These are phyloP conservation scores for Coreoperca whiteheadi DNA, from an alignment of 2,113 vertebrate genomes.

Conservation along the genomic window DNA sequence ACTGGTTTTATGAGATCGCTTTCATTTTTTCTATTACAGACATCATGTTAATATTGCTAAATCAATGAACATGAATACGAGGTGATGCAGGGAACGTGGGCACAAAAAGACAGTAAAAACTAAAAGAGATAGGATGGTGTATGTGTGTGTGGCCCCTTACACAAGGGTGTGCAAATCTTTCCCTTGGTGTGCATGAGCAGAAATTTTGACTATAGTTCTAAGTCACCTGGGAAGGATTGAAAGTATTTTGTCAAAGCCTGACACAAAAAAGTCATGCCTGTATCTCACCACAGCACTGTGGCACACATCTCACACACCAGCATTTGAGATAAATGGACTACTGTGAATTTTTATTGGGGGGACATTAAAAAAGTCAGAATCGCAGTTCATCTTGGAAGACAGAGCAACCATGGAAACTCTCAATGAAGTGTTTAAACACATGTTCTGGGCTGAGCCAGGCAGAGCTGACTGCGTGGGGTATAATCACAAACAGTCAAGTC, in stretches of 20 bases:
- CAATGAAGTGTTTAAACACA: slow-evolving; percentile 81
- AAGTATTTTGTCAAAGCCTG: slow-evolving; percentile 18
- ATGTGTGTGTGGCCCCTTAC: slow-evolving; percentile 3
- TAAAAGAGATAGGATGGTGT: slow-evolving; percentile 1
- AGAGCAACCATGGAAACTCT: slow-evolving; percentile 71
- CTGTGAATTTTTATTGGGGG: slow-evolving; percentile 75
- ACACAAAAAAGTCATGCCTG: slow-evolving; percentile 6
- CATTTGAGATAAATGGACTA: slow-evolving; percentile 70
- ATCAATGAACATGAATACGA: slow-evolving; percentile 67
- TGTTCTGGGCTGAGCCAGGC: slow-evolving; percentile 71
- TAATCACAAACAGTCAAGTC: slow-evolving; percentile 80
- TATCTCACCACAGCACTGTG: slow-evolving; percentile 20
- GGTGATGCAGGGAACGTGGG: slow-evolving; percentile 39
- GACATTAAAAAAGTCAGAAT: slow-evolving; percentile 72
- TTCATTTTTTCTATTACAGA: slow-evolving; percentile 66
- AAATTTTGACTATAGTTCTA: not conserved
- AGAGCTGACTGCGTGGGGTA: slow-evolving; percentile 77
- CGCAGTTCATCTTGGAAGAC: slow-evolving; percentile 66
- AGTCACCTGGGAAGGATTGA: slow-evolving; percentile 38
- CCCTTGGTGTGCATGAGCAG: not conserved
- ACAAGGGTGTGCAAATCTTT: not conserved
- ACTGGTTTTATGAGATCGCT: slow-evolving; percentile 63
- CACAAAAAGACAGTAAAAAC: slow-evolving; percentile 25
- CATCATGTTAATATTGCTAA: slow-evolving; percentile 56
- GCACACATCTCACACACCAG: slow-evolving; percentile 55